Evolutionary conservation across 2,113 vertebrate genomes (phyloP).

Genomic region (Lathamus discolor): DNA sequence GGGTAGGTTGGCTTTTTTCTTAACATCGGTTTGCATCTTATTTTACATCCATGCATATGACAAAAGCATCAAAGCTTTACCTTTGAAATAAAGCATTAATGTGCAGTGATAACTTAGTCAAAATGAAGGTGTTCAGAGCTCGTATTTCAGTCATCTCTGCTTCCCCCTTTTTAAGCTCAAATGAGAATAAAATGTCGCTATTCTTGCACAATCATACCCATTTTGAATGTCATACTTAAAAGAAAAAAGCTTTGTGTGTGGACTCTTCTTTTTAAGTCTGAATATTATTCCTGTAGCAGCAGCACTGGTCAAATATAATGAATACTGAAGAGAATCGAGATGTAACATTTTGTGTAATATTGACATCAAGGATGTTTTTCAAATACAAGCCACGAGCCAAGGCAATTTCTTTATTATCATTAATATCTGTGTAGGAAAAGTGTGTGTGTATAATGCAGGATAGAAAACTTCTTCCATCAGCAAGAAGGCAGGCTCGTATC

Average conservation of each 20-base stretch:
- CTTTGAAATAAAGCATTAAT: neutral
- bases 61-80: neutral
- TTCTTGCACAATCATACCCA: neutral
- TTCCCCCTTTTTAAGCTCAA: neutral
- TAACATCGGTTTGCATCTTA: neutral
- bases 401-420: neutral
- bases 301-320: neutral
- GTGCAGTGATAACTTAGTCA: neutral
- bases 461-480: neutral
- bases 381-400: neutral
- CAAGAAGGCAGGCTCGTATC: neutral
- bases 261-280: neutral
- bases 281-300: neutral
- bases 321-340: neutral
- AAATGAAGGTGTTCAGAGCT: neutral
- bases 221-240: neutral
- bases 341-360: neutral
- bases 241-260: neutral
- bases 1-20: neutral
- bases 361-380: neutral
- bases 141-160: neutral
- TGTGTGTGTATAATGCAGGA: neutral
- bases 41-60: neutral
- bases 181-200: neutral
- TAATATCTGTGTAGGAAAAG: neutral